phyloP scores from a whole-genome alignment of 2,113 vertebrate genomes.

The Butastur rufipennis region DNA sequence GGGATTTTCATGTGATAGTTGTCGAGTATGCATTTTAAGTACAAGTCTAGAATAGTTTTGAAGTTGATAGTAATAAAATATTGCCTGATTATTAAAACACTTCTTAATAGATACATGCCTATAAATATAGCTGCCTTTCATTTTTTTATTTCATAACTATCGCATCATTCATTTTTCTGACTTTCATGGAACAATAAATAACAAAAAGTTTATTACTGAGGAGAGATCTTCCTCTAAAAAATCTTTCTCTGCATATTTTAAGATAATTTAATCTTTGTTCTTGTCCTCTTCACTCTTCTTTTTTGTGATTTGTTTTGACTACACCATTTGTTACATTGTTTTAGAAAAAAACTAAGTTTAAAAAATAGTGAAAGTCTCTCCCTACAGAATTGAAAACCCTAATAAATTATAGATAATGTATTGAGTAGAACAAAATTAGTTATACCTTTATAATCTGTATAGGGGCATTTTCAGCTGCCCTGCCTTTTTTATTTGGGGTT shows the following conservation, averaged over 20 bases:
- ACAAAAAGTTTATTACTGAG: not conserved
- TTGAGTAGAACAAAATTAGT: not conserved
- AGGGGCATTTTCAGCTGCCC: not conserved
- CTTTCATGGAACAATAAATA: slow-evolving; percentile 3
- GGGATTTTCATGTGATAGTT: not conserved
- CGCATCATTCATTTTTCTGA: slow-evolving; percentile 12
- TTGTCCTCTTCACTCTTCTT: not conserved
- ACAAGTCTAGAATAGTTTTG: not conserved
- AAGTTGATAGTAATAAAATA: not conserved
- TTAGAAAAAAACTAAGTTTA: not conserved
- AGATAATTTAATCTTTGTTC: not conserved
- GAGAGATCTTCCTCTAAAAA: not conserved
- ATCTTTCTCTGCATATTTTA: not conserved
- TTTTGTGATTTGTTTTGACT: not conserved
- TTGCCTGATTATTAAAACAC: not conserved
- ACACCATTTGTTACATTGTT: not conserved
- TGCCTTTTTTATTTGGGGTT: not conserved
- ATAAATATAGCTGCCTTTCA: slow-evolving; percentile 8
- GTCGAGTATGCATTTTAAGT: not conserved
- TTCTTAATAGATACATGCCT: not conserved
- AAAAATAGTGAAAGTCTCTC: not conserved
- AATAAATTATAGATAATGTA: not conserved
- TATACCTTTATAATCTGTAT: not conserved
- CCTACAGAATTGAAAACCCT: not conserved
- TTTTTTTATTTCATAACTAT: slow-evolving; percentile 10